Percentiles rank a stretch among this genome's conserved stretches.
Evolutionary conservation across 1,140 invertebrate genomes (phyloP).

Genomic region (Leptonema lineaticorne): DNA sequence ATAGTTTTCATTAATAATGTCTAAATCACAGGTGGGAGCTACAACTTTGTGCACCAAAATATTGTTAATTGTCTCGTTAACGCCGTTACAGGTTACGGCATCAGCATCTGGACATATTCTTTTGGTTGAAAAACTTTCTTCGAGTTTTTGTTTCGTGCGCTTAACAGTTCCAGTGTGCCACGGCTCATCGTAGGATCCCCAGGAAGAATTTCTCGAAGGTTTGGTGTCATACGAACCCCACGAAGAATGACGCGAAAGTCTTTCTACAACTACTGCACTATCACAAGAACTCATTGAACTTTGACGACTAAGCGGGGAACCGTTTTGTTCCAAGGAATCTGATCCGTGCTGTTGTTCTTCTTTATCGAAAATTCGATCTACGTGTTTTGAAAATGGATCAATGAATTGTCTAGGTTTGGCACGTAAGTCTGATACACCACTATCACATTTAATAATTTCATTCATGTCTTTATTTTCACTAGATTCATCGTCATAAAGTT

Average conservation of each 20-base stretch:
- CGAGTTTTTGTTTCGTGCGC: constrained; percentile 72
- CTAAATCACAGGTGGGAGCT: constrained; percentile 47
- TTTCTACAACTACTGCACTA: constrained; percentile 68
- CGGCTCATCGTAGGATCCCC: constrained; percentile 72
- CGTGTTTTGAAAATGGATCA: constrained; percentile 71
- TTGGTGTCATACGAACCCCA: constrained; percentile 76
- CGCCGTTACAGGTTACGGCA: constrained; percentile 44
- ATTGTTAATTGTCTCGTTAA: constrained; percentile 43
- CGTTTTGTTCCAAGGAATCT: constrained; percentile 42
- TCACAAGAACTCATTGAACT: constrained; percentile 81
- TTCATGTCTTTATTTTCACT: constrained; percentile 49
- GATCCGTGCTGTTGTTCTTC: constrained; percentile 64
- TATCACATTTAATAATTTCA: constrained; percentile 57
- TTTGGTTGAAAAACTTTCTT: constrained; percentile 60
- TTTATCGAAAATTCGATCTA: constrained; percentile 71
- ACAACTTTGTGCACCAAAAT: constrained; percentile 40
- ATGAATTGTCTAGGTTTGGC: constrained; percentile 48
- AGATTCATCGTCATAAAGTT: constrained; percentile 42
- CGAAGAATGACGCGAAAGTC: constrained; percentile 75
- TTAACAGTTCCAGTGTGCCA: constrained; percentile 68
- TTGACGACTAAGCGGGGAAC: constrained; percentile 62
- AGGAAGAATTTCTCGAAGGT: constrained; percentile 71
- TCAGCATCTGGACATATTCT: constrained; percentile 56
- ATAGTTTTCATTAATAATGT: constrained; percentile 50
- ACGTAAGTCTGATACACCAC: constrained; percentile 54